Conservation (phyloP, 1,140 invertebrate genomes). For the Araneus ventricosus region DNA sequence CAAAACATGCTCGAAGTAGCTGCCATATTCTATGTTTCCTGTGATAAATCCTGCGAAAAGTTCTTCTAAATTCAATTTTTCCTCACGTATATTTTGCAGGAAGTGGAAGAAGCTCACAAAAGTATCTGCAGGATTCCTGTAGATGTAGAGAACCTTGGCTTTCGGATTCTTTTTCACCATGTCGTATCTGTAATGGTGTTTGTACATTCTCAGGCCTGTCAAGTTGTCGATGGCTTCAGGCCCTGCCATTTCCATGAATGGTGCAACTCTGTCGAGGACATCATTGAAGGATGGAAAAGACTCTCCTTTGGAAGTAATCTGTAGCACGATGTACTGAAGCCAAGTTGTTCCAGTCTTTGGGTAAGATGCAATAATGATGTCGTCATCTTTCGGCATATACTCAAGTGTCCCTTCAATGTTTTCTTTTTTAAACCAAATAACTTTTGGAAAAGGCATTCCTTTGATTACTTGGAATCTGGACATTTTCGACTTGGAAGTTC, state of each 20-base stretch:
- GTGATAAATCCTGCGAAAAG: constrained; percentile 72
- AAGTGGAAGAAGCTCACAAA: constrained; percentile 72
- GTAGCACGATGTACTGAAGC: constrained; percentile 73
- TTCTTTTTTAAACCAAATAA: constrained; percentile 6
- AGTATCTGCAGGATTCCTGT: constrained; percentile 70
- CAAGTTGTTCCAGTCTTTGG: constrained; percentile 77
- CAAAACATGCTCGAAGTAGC: constrained; percentile 78
- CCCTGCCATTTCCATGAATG: neutral
- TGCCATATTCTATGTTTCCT: constrained; percentile 59
- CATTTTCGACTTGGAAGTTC: neutral
- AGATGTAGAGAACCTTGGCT: constrained; percentile 52
- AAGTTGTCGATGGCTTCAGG: neutral
- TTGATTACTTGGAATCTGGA: neutral
- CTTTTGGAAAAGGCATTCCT: constrained; percentile 53
- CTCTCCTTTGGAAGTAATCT: constrained; percentile 59
- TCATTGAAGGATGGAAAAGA: constrained; percentile 51
- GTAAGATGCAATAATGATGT: constrained; percentile 76
- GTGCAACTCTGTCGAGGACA: neutral
- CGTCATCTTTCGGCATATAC: constrained; percentile 67
- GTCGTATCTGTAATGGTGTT: neutral
- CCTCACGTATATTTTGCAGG: neutral
- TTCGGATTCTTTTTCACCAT: constrained; percentile 42
- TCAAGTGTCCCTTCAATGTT: constrained; percentile 59
- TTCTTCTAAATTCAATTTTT: constrained; percentile 62
- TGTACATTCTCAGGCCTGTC: constrained; percentile 7